Evolutionary conservation across 2,797 vertebrate genomes (phyloP).

Genomic region (Prionace glauca): DNA sequence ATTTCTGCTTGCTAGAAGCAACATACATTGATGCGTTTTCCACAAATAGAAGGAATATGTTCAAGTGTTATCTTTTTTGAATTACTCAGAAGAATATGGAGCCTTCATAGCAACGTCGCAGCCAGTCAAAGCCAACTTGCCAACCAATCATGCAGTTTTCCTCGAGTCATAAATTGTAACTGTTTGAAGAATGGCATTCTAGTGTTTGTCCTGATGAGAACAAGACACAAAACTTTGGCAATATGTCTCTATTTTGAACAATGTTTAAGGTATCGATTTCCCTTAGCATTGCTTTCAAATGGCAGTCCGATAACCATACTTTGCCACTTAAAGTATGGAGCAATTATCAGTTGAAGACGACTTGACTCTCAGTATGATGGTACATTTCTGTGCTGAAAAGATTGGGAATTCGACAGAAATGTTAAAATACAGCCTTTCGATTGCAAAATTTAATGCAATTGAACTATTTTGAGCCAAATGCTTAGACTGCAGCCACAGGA

Average conservation of each 20-base stretch:
- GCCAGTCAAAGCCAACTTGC: background rate
- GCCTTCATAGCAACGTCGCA: background rate
- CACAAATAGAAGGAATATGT: background rate
- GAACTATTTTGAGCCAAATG: background rate
- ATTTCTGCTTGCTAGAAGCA: background rate
- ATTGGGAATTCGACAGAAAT: background rate
- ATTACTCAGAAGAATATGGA: background rate
- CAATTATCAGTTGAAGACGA: background rate
- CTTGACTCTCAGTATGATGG: background rate
- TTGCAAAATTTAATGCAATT: background rate
- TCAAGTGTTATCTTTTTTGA: background rate
- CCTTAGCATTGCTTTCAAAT: background rate
- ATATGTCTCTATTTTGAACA: background rate
- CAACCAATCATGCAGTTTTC: background rate
- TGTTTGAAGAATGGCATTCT: background rate
- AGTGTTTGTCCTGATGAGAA: background rate
- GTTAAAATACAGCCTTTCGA: background rate
- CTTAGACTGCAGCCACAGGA: background rate
- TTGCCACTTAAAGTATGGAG: background rate
- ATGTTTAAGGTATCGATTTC: background rate
- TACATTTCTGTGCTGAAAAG: background rate
- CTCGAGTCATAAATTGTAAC: background rate
- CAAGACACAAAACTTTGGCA: background rate
- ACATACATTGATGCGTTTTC: background rate
- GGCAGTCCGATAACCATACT: background rate